Evolutionary conservation across 2,113 vertebrate species (phyloP).

Genomic region (Poeciliopsis occidentalis): DNA sequence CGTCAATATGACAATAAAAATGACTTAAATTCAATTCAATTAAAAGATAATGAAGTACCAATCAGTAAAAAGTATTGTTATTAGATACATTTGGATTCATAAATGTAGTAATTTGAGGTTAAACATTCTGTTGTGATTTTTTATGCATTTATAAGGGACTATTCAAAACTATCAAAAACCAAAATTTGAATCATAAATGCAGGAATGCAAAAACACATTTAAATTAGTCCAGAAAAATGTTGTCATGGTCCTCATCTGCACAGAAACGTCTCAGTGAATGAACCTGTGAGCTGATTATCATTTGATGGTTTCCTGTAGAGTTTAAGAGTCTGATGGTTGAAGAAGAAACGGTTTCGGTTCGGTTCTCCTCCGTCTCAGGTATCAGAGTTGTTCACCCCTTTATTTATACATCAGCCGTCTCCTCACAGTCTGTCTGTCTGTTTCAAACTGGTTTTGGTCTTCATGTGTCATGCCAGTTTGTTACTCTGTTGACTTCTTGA

Average conservation of each 20-base stretch:
- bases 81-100: too few relatives aligned
- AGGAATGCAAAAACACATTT: background rate
- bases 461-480: background rate
- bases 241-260: background rate
- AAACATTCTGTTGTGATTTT: too few relatives aligned
- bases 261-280: background rate
- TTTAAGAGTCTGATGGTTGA: constrained; percentile 54
- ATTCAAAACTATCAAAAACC: too few relatives aligned
- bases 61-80: too few relatives aligned
- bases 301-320: constrained; percentile 43
- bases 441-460: background rate
- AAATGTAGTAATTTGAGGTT: too few relatives aligned
- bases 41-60: too few relatives aligned
- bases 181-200: background rate
- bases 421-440: background rate
- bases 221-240: background rate
- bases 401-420: too few relatives aligned
- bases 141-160: too few relatives aligned
- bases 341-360: constrained; percentile 55
- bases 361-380: constrained; percentile 54
- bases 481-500: background rate
- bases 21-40: background rate
- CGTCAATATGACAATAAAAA: background rate
- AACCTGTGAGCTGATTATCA: background rate
- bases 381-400: background rate